These are phyloP conservation scores for Clupea harengus DNA, from an alignment of 2,113 vertebrate genomes.

Conservation along the genomic window DNA sequence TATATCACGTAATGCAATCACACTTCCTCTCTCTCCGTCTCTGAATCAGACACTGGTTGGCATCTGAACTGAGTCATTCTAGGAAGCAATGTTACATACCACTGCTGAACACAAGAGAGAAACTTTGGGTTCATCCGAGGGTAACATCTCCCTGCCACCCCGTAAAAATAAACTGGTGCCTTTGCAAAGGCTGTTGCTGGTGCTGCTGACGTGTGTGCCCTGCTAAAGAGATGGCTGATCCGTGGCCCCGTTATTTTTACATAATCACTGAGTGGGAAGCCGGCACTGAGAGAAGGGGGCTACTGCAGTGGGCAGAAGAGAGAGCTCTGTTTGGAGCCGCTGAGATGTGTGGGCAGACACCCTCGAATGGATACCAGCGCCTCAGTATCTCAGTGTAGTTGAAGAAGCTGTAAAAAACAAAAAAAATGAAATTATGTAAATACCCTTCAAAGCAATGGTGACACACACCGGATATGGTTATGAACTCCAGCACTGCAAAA, in stretches of 20 bases:
- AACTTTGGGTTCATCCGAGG: background rate
- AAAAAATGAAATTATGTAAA: conserved; percentile 48
- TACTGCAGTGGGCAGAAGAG: conserved; percentile 13
- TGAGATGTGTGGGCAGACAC: conserved; percentile 56
- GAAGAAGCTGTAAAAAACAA: conserved; percentile 39
- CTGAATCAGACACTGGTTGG: background rate
- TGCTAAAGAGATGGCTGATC: conserved; percentile 45
- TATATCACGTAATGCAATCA: background rate
- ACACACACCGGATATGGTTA: conserved; percentile 39
- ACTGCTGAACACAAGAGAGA: background rate
- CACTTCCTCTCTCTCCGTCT: background rate
- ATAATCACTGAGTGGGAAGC: conserved; percentile 59
- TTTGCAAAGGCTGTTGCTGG: conserved; percentile 34
- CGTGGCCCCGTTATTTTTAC: conserved; percentile 55
- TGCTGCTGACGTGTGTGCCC: conserved; percentile 31
- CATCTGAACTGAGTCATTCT: background rate
- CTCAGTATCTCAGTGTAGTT: conserved; percentile 33
- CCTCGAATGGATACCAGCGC: conserved; percentile 51
- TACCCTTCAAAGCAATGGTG: conserved; percentile 43
- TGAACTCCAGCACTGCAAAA: conserved; percentile 5
- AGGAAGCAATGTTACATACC: background rate
- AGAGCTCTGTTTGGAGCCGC: conserved; percentile 39
- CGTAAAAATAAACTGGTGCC: conserved; percentile 36
- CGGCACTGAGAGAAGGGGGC: conserved; percentile 43
- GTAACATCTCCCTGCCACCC: conserved; percentile 23